phyloP scores from a whole-genome alignment of 2,888 invertebrate species.

The Timema podura region DNA sequence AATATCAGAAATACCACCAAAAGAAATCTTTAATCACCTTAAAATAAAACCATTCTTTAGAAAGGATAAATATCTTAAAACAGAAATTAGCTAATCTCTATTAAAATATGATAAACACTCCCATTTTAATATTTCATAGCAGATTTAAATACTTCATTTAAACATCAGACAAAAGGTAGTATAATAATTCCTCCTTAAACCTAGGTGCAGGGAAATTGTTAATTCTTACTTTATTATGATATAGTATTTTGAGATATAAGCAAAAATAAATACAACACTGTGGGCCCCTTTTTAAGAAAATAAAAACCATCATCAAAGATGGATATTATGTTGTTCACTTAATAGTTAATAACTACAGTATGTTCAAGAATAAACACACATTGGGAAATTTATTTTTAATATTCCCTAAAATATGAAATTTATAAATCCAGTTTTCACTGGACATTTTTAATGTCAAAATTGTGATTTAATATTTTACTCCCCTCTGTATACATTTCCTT shows the following conservation, averaged over 20 bases:
- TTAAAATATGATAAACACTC: no score
- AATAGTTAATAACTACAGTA: constrained; percentile 23
- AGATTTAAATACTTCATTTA: no score
- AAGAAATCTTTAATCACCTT: no score
- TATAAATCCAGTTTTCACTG: constrained; percentile 16
- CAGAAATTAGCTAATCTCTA: no score
- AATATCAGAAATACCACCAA: no score
- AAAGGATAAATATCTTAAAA: no score
- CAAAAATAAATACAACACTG: constrained; percentile 22
- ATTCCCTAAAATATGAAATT: constrained; percentile 17
- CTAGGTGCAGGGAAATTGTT: constrained; percentile 26
- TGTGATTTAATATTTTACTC: background rate
- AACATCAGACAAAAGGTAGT: background rate
- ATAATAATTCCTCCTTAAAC: constrained; percentile 23
- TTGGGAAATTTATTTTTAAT: constrained; percentile 19
- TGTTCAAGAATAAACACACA: constrained; percentile 19
- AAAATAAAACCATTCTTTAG: no score
- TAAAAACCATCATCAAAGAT: constrained; percentile 22
- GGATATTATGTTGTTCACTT: constrained; percentile 18
- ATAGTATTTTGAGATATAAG: constrained; percentile 21
- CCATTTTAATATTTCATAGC: no score
- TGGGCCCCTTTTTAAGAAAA: constrained; percentile 28
- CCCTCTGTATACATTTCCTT: background rate
- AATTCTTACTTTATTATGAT: constrained; percentile 22
- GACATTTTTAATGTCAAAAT: background rate